Evolutionary conservation across 2,113 vertebrate genomes (phyloP).

Genomic region (Toxostoma redivivum): DNA sequence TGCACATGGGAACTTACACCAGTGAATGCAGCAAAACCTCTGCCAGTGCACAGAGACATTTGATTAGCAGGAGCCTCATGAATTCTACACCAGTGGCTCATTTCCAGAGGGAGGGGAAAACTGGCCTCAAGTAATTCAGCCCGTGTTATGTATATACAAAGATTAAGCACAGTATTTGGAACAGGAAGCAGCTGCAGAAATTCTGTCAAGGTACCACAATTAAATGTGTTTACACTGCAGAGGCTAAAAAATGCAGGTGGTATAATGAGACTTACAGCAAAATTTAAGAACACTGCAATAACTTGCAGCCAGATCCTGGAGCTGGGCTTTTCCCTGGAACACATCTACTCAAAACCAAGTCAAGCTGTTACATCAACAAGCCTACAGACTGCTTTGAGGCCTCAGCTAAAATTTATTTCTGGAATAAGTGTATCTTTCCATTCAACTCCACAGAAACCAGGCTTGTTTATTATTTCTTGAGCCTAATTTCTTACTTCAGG

Average conservation of each 20-base stretch:
- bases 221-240: not conserved
- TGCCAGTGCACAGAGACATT: not conserved
- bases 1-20: not conserved
- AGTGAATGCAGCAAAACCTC: not conserved
- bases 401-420: not conserved
- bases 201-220: not conserved
- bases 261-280: not conserved
- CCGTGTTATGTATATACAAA: not conserved
- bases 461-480: not conserved
- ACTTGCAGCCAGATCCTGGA: not conserved
- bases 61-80: not conserved
- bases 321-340: not conserved
- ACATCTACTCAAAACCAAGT: not conserved
- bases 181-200: slow-evolving; percentile 19
- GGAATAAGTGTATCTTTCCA: not conserved
- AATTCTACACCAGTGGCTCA: not conserved
- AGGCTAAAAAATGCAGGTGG: not conserved
- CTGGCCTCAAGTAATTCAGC: not conserved
- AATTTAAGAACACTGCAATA: not conserved
- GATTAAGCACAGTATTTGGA: not conserved
- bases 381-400: not conserved
- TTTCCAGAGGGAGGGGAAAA: not conserved
- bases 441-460: not conserved
- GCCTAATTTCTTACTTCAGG: not conserved
- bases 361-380: not conserved